A percentile compares a stretch with the other conserved stretches of the same genome.
Conservation (phyloP, 1,140 invertebrate species). For the Heliconius melpomene region DNA sequence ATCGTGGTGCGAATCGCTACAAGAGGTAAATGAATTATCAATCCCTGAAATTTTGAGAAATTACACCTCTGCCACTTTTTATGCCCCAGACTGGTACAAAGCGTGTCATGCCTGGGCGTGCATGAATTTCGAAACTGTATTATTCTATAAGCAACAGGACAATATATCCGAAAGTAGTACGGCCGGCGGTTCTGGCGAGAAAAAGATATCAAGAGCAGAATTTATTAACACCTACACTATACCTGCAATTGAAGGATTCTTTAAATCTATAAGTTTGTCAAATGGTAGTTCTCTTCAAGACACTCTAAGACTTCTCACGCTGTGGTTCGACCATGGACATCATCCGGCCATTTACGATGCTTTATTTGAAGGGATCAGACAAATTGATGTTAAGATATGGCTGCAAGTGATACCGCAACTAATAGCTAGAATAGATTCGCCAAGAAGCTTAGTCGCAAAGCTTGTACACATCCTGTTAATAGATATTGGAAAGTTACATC, state of each 20-base stretch:
- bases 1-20: constrained; percentile 92
- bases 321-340: constrained; percentile 98
- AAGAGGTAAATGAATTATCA: constrained; percentile 90
- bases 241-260: constrained; percentile 97
- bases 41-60: constrained; percentile 92
- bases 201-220: constrained; percentile 67
- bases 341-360: constrained; percentile 96
- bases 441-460: constrained; percentile 91
- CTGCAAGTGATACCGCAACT: constrained; percentile 99
- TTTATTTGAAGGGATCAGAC: constrained; percentile 93
- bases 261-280: constrained; percentile 95
- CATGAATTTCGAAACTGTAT: constrained; percentile 98
- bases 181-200: constrained; percentile 60
- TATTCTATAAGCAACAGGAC: constrained; percentile 92
- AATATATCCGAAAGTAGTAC: constrained; percentile 59
- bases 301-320: constrained; percentile 93
- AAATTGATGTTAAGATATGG: constrained; percentile 99
- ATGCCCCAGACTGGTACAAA: constrained; percentile 95
- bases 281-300: constrained; percentile 97
- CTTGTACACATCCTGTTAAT: constrained; percentile 96
- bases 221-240: constrained; percentile 93
- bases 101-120: constrained; percentile 99
- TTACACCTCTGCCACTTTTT: constrained; percentile 93
- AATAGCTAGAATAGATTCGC: constrained; percentile 98
- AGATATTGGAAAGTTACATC: constrained; percentile 95